Base-by-base conservation (phyloP, 2,113 vertebrate species). In the Puffinus mauretanicus region DNA sequence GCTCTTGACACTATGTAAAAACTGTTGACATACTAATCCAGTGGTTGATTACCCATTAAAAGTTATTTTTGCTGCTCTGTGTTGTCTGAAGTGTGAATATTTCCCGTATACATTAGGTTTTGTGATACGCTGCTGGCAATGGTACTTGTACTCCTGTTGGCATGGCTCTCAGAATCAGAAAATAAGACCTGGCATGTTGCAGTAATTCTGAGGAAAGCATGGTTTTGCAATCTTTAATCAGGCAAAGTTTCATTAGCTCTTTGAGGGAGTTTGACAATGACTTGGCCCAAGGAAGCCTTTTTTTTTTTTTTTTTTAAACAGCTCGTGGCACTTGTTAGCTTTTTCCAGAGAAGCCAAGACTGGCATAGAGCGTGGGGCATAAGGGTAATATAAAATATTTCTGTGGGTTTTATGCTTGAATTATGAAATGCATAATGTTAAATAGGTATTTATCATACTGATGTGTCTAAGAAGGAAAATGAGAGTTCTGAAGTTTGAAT, bases 221-320 rank as follows among this genome's bases (percentile, higher is more conserved):
- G 16, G 32, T 42, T 91, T 94, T 93, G 52, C 80, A 95, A 42
- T 65, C 83, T 88, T 82, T 86, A 86, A 72, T 95, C n/a, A 58
- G 36, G 47, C 36, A 38, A 52, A 87, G 78, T 82, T 93, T 90
- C 30, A 44, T 77, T 88, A 80, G 54, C 54, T 83, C 51, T 82
- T 77, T 11, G 5, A 77, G 40, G 10, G 58, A 54, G 58, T 66
- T 82, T 85, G 82, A 76, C 30, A 76, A 38, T 2, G 7, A 40
- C 40, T 88, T 93, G 90, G 58, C 71, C 40, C 27, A 49, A 61
- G 42, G 64, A 91, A 77, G 15, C 3, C 0, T 36, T 30, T n/a
- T 7, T 40, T 16, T 12, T 32, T n/a, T 20, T 16, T 62, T 34
- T 60, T 60, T 67, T 51, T 7, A 32, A 62, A 38, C 20, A 32